These are phyloP conservation scores for Nematostella vectensis DNA, from an alignment of 92 coral and sea anemone genomes.

Conservation along the genomic window DNA sequence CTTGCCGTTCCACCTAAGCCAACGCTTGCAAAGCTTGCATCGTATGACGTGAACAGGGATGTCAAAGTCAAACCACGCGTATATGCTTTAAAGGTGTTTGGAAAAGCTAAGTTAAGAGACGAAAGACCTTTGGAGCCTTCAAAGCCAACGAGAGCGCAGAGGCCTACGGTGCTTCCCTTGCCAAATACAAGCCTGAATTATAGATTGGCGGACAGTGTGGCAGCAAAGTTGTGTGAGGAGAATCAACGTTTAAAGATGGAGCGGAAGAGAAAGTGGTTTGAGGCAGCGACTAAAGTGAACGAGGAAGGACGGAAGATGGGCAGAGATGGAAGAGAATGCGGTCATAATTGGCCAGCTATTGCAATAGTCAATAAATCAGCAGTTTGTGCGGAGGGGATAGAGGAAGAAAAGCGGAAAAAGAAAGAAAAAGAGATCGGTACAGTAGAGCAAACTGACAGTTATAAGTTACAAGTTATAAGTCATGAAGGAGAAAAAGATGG, in stretches of 20 bases:
- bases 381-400: no score
- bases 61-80: constrained; percentile 6
- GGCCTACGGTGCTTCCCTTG: background rate
- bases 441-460: no score
- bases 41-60: constrained; percentile 2
- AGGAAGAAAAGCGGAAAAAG: no score
- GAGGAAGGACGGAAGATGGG: no score
- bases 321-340: no score
- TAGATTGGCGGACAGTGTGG: constrained; percentile 9
- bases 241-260: constrained; percentile 22
- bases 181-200: background rate
- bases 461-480: no score
- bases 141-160: background rate
- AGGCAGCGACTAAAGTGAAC: constrained; percentile 2
- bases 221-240: constrained; percentile 8
- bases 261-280: constrained; percentile 28
- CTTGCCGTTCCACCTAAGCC: constrained; percentile 3
- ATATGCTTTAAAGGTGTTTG: background rate
- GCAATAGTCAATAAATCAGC: no score
- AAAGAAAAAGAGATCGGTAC: no score
- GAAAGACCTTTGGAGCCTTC: background rate
- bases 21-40: constrained; percentile 6
- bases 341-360: no score
- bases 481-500: no score
- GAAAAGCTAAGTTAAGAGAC: background rate